Conservation (phyloP, 2,888 invertebrate genomes). For the Drosophila tripunctata region DNA sequence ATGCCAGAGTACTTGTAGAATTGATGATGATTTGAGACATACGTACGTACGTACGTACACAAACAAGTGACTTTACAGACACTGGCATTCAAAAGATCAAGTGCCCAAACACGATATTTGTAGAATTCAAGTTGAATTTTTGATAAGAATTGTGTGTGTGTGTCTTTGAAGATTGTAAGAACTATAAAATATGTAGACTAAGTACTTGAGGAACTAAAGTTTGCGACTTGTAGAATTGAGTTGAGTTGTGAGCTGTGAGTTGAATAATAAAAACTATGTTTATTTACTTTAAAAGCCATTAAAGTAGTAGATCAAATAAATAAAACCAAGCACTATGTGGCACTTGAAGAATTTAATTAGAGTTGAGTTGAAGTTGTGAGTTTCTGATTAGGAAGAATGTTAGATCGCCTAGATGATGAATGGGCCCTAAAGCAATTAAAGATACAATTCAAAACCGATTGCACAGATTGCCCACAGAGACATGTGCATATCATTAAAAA, state of each 20-base stretch:
- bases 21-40: not conserved
- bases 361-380: too few species aligned
- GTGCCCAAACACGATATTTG: not conserved
- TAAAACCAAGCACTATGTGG: not conserved
- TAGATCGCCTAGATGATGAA: not conserved
- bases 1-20: not conserved
- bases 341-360: not conserved
- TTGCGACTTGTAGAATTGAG: not conserved
- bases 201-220: not conserved
- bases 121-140: not conserved
- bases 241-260: not conserved
- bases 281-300: not conserved
- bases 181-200: not conserved
- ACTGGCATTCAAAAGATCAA: not conserved
- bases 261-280: too few species aligned
- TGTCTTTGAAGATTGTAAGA: not conserved
- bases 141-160: not conserved
- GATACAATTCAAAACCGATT: slow-evolving; percentile 10
- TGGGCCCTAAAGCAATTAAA: slow-evolving; percentile 11
- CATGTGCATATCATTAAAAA: slow-evolving; percentile 56
- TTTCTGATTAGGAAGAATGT: slow-evolving; percentile 3
- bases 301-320: not conserved
- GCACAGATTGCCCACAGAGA: slow-evolving; percentile 53
- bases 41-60: not conserved
- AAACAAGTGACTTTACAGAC: not conserved